Percentiles rank a stretch among this genome's conserved stretches.
Conservation (phyloP, 1,140 invertebrate genomes). For the Musca vetustissima region DNA sequence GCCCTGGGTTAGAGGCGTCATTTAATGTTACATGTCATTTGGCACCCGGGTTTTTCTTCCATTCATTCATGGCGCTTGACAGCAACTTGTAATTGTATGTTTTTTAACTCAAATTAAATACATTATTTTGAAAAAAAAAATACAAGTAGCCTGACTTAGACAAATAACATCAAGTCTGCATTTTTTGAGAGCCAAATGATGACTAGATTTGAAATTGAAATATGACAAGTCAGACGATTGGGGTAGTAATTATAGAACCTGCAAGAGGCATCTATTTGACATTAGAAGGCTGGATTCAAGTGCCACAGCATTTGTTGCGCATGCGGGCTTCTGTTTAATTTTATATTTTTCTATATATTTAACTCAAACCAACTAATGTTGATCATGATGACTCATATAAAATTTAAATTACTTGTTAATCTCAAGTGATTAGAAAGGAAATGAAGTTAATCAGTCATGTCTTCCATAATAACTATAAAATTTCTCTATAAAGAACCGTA, state of each 20-base stretch:
- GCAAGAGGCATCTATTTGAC: background rate
- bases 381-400: too few species aligned
- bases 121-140: background rate
- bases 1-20: constrained; percentile 10
- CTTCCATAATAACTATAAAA: too few species aligned
- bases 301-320: constrained; percentile 30
- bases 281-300: background rate
- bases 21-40: constrained; percentile 20
- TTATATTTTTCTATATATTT: background rate
- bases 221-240: background rate
- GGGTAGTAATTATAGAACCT: background rate
- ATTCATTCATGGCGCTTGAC: background rate
- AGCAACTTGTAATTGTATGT: constrained; percentile 21
- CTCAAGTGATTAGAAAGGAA: too few species aligned
- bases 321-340: constrained; percentile 37
- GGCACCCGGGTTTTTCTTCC: background rate
- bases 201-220: too few species aligned
- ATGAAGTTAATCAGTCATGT: too few species aligned
- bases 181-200: too few species aligned
- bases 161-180: background rate
- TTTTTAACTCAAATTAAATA: background rate
- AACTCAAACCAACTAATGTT: too few species aligned
- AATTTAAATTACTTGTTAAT: too few species aligned
- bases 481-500: too few species aligned
- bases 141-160: constrained; percentile 6